These are phyloP conservation scores for Coelopa pilipes DNA, from an alignment of 2,888 invertebrate genomes.

Conservation along the genomic window DNA sequence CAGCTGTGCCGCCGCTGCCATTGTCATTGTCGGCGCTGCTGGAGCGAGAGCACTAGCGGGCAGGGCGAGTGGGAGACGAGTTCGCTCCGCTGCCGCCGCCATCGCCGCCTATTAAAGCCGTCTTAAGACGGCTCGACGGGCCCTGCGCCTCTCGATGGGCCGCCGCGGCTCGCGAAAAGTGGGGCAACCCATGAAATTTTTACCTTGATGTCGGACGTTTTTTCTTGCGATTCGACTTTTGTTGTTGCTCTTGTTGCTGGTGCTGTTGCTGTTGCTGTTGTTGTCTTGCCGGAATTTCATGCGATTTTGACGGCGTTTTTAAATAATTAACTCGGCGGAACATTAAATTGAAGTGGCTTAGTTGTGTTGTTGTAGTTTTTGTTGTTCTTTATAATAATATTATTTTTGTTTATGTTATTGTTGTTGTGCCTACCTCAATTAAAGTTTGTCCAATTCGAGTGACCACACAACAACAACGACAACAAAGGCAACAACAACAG, in stretches of 20 bases:
- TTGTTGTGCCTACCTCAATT: conserved; percentile 32
- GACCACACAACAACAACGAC: background rate
- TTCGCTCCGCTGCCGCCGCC: background rate
- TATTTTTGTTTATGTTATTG: background rate
- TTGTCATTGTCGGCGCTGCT: too few relatives aligned
- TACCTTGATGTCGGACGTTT: conserved; percentile 22
- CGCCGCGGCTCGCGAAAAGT: conserved; percentile 3
- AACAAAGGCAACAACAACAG: conserved; percentile 12
- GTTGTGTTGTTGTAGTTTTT: conserved; percentile 7
- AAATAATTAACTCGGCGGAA: conserved; percentile 1
- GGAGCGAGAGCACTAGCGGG: too few relatives aligned
- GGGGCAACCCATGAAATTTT: conserved; percentile 25
- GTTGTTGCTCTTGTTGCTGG: conserved; percentile 3
- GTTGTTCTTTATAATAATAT: background rate
- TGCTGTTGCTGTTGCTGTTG: background rate
- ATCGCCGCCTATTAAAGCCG: background rate
- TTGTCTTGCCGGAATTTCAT: background rate
- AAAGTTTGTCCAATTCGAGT: background rate
- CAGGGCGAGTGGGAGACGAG: too few relatives aligned
- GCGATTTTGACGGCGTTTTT: background rate
- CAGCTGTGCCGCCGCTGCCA: too few relatives aligned
- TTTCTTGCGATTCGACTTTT: background rate
- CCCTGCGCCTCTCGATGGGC: background rate
- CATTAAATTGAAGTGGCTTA: conserved; percentile 5
- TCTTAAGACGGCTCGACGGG: background rate